phyloP scores from a whole-genome alignment of 2,797 vertebrate species.

The Sebastolobus alascanus region DNA sequence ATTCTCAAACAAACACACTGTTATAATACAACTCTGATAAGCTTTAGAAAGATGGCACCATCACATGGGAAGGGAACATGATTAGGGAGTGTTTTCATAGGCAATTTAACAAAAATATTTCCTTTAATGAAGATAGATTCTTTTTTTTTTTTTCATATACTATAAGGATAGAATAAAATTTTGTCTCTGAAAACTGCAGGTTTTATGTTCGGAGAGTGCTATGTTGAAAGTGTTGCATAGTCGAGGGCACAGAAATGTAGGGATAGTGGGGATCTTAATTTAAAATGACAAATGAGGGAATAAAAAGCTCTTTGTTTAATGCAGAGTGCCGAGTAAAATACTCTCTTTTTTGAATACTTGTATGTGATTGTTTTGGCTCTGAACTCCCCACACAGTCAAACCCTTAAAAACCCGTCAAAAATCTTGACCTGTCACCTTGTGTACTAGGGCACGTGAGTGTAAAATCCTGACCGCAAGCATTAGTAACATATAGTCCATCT shows the following conservation, averaged over 20 bases:
- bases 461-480: slow-evolving; percentile 48
- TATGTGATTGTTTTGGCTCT: slow-evolving; percentile 65
- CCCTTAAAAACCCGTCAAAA: slow-evolving; percentile 25
- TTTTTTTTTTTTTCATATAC: slow-evolving; percentile 59
- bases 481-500: slow-evolving; percentile 49
- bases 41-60: slow-evolving; percentile 81
- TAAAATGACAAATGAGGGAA: slow-evolving; percentile 56
- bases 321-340: slow-evolving; percentile 57
- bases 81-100: slow-evolving; percentile 52
- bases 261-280: slow-evolving; percentile 37
- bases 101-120: slow-evolving; percentile 79
- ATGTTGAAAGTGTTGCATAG: slow-evolving; percentile 81
- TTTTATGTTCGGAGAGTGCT: slow-evolving; percentile 65
- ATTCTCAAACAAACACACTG: slow-evolving; percentile 68
- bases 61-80: slow-evolving; percentile 71
- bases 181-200: slow-evolving; percentile 65
- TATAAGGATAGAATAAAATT: slow-evolving; percentile 77
- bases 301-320: slow-evolving; percentile 58
- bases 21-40: slow-evolving; percentile 76
- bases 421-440: slow-evolving; percentile 21
- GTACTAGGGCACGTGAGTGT: slow-evolving; percentile 30
- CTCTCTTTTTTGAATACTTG: slow-evolving; percentile 53
- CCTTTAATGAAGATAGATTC: slow-evolving; percentile 67
- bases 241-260: slow-evolving; percentile 59
- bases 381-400: slow-evolving; percentile 19